Evolutionary conservation across 1,140 invertebrate species (phyloP).

Genomic region (Mycetomoellerius zeteki): DNA sequence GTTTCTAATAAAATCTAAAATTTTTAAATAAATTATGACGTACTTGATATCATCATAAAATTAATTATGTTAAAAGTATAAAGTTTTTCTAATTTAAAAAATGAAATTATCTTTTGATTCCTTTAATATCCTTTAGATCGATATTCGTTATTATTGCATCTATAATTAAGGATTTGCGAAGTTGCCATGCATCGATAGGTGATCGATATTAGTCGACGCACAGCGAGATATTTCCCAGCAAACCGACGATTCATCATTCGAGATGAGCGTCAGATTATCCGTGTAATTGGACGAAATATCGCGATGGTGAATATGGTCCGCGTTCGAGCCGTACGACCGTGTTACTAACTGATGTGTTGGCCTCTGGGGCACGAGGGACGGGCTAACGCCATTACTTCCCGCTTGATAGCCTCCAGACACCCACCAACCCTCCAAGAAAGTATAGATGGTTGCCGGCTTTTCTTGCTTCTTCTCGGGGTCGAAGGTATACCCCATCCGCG

Average conservation of each 20-base stretch:
- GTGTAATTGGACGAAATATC: constrained; percentile 78
- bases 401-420: constrained; percentile 77
- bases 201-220: constrained; percentile 60
- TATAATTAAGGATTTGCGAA: constrained; percentile 34
- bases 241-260: constrained; percentile 58
- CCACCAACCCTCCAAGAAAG: constrained; percentile 56
- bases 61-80: constrained; percentile 11
- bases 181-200: constrained; percentile 10
- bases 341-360: constrained; percentile 79
- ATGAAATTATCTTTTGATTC: not conserved
- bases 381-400: constrained; percentile 75
- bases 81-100: not conserved
- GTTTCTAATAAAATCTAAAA: not conserved
- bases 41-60: not conserved
- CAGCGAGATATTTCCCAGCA: not conserved
- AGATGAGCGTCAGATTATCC: constrained; percentile 71
- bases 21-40: not conserved
- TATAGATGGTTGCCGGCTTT: constrained; percentile 56
- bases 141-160: not conserved
- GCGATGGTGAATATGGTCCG: constrained; percentile 57
- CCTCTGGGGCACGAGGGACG: constrained; percentile 68
- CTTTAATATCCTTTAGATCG: too few relatives aligned
- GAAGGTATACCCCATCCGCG: constrained; percentile 10
- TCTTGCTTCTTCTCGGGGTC: constrained; percentile 10
- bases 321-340: constrained; percentile 60